Conservation (phyloP, 2,113 vertebrate species). For the Periophthalmodon schlosseri region DNA sequence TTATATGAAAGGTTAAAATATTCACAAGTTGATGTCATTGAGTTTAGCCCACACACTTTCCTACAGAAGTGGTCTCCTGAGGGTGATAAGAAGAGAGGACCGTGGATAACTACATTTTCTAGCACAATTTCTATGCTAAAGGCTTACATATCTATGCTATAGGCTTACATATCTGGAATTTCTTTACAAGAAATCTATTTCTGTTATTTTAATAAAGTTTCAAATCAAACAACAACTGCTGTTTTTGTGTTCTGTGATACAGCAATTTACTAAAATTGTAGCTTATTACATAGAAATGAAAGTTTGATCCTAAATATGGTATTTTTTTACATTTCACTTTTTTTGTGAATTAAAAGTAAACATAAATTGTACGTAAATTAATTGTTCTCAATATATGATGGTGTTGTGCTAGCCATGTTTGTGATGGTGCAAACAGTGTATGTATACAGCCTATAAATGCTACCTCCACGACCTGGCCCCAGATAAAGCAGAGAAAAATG, state of each 20-base stretch:
- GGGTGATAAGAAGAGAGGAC: conserved; percentile 16
- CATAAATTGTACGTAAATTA: too few relatives aligned
- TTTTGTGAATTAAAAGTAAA: too few relatives aligned
- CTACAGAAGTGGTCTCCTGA: conserved; percentile 24
- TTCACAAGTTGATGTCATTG: conserved; percentile 48
- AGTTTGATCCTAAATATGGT: too few relatives aligned
- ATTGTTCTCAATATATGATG: too few relatives aligned
- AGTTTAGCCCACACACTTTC: conserved; percentile 22
- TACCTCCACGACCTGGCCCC: too few relatives aligned
- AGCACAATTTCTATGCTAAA: conserved; percentile 22
- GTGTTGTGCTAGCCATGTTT: too few relatives aligned
- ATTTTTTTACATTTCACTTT: too few relatives aligned
- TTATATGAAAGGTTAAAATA: conserved; percentile 56
- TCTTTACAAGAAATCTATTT: not conserved
- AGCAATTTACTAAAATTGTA: not conserved
- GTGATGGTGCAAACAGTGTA: too few relatives aligned
- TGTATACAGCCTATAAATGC: too few relatives aligned
- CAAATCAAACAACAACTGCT: not conserved
- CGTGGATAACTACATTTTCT: conserved; percentile 21
- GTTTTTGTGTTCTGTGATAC: not conserved
- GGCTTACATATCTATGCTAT: not conserved
- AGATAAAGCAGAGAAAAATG: too few relatives aligned
- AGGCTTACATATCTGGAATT: conserved; percentile 6
- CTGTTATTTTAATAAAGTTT: conserved; percentile 6
- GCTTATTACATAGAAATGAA: too few relatives aligned